These are phyloP conservation scores for Sardina pilchardus DNA, from an alignment of 2,113 vertebrate species.

Conservation along the genomic window DNA sequence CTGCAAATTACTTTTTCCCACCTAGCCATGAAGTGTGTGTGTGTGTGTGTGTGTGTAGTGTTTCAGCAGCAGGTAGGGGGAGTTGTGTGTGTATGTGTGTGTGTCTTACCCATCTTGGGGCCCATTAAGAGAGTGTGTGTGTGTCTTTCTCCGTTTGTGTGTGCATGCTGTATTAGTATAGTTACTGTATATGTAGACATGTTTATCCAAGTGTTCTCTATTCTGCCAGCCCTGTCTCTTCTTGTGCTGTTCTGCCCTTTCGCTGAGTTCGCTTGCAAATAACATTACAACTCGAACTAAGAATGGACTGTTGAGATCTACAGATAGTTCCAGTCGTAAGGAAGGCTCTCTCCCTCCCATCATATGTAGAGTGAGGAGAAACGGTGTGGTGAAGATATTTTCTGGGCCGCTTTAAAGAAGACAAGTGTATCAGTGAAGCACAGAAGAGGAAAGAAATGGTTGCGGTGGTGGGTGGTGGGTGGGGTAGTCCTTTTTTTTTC, in stretches of 20 bases:
- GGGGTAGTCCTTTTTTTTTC: too few species aligned
- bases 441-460: neutral
- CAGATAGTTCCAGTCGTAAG: neutral
- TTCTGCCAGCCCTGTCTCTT: neutral
- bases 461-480: too few species aligned
- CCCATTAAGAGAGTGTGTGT: too few species aligned
- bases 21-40: too few species aligned
- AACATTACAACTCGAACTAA: neutral
- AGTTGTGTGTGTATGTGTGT: too few species aligned
- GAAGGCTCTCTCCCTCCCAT: neutral
- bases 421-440: neutral
- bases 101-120: too few species aligned
- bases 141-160: neutral
- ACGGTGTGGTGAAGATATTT: neutral
- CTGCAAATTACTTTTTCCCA: neutral
- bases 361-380: neutral
- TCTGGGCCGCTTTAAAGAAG: neutral
- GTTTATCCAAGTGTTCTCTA: neutral
- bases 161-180: too few species aligned
- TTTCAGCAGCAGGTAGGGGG: too few species aligned
- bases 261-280: neutral
- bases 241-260: neutral
- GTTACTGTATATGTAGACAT: too few species aligned
- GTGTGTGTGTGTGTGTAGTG: too few species aligned
- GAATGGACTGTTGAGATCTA: neutral